Evolutionary conservation across 2,797 vertebrate species (phyloP).

Genomic region (Sternarchorhynchus goeldii): DNA sequence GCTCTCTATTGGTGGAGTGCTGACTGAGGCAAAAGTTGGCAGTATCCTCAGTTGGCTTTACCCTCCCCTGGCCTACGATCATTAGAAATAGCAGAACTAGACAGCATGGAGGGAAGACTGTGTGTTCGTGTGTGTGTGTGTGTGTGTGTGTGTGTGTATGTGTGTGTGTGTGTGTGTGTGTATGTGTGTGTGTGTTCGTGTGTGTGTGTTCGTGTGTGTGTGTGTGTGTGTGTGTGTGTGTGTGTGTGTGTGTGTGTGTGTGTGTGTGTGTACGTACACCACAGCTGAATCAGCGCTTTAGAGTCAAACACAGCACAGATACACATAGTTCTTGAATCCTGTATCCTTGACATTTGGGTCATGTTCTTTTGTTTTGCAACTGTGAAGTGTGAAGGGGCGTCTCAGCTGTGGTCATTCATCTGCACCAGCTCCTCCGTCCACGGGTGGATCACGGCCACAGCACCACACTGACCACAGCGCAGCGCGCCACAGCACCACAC

Average conservation of each 20-base stretch:
- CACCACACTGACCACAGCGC: not conserved
- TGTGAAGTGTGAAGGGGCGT: not conserved
- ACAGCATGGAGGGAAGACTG: not conserved
- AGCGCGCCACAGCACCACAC: too few relatives aligned
- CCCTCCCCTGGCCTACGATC: constrained; percentile 6
- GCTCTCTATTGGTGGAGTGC: not conserved
- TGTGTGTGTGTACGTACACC: constrained; percentile 37
- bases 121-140: not conserved
- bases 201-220: not conserved
- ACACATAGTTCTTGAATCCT: constrained; percentile 19
- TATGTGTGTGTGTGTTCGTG: not conserved
- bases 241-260: constrained; percentile 22
- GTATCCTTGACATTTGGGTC: constrained; percentile 14
- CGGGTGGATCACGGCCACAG: not conserved
- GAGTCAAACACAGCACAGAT: constrained; percentile 30
- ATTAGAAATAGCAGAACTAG: constrained; percentile 1
- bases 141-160: constrained; percentile 21
- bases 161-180: constrained; percentile 25
- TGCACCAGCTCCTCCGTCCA: too few relatives aligned
- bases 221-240: constrained; percentile 28
- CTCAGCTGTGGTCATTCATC: too few relatives aligned
- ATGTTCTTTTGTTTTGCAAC: not conserved
- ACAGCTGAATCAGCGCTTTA: constrained; percentile 45
- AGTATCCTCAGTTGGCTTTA: not conserved
- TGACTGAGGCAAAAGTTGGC: constrained; percentile 7